phyloP scores from a whole-genome alignment of 2,888 invertebrate species.

The Lasioglossum figueresi region DNA sequence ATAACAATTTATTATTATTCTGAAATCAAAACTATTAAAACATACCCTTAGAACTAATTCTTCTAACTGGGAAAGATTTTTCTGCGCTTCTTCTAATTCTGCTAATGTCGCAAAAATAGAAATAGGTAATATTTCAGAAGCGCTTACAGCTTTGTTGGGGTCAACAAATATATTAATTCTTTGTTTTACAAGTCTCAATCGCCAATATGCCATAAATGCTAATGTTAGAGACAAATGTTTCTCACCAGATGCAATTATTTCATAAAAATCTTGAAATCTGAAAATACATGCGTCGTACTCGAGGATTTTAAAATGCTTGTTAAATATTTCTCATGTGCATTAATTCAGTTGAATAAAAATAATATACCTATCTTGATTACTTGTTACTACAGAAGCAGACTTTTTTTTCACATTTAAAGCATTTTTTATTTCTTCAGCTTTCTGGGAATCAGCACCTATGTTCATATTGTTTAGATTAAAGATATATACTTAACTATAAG shows the following conservation, averaged over 20 bases:
- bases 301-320: background rate
- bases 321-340: background rate
- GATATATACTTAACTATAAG: background rate
- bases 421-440: conserved; percentile 35
- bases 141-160: conserved; percentile 58
- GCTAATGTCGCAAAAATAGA: conserved; percentile 48
- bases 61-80: conserved; percentile 53
- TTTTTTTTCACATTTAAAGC: conserved; percentile 22
- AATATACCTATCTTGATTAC: conserved; percentile 33
- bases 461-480: conserved; percentile 16
- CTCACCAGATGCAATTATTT: conserved; percentile 53
- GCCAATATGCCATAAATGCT: conserved; percentile 64
- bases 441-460: conserved; percentile 29
- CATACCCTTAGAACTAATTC: conserved; percentile 33
- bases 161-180: conserved; percentile 66
- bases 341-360: background rate
- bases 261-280: conserved; percentile 42
- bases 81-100: conserved; percentile 65
- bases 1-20: background rate
- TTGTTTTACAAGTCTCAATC: conserved; percentile 59
- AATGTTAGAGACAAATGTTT: conserved; percentile 68
- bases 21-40: background rate
- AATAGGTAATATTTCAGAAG: conserved; percentile 64
- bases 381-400: background rate
- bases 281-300: background rate